These are phyloP conservation scores for Pyrgilauda ruficollis DNA, from an alignment of 2,113 vertebrate genomes.

Conservation along the genomic window DNA sequence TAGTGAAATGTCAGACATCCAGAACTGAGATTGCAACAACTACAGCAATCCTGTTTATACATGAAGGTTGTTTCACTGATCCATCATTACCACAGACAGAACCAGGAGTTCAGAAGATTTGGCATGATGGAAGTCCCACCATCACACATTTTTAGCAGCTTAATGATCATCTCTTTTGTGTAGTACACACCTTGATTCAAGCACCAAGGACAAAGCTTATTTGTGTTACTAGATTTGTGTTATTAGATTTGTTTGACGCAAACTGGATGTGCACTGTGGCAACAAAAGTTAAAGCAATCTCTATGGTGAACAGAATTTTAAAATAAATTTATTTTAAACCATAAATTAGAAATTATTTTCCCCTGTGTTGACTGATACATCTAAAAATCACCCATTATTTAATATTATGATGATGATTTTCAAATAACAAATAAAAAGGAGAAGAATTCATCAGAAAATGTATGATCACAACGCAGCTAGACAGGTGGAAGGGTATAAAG, in stretches of 20 bases:
- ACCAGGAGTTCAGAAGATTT: background rate
- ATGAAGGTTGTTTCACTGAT: background rate
- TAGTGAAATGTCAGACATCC: background rate
- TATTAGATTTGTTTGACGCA: conserved; percentile 17
- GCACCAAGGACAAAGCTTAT: background rate
- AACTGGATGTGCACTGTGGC: background rate
- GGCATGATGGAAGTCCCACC: background rate
- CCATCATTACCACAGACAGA: background rate
- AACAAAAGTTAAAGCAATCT: conserved; percentile 2
- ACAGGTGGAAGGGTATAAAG: conserved; percentile 40
- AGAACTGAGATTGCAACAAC: background rate
- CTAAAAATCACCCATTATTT: background rate
- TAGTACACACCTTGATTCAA: background rate
- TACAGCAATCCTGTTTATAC: background rate
- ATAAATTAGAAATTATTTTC: background rate
- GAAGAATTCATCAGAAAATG: background rate
- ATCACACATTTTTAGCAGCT: background rate
- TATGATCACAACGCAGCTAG: background rate
- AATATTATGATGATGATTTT: background rate
- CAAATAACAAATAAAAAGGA: background rate
- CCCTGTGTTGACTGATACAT: background rate
- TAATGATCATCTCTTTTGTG: background rate
- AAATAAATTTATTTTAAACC: conserved; percentile 39
- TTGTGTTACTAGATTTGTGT: background rate
- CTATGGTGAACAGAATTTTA: background rate